phyloP scores from a whole-genome alignment of 2,888 invertebrate species.

The Chloromyia formosa region DNA sequence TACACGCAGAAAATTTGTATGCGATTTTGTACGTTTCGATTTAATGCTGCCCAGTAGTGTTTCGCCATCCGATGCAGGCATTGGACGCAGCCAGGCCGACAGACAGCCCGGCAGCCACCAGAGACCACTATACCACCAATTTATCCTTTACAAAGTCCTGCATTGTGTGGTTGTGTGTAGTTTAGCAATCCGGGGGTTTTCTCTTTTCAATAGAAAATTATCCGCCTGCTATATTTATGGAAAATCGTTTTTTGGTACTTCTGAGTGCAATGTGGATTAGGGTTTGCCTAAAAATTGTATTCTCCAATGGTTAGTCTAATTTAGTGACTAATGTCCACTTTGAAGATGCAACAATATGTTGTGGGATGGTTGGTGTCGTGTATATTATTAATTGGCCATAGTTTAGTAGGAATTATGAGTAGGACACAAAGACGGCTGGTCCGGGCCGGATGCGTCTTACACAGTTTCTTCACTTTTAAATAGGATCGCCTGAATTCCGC shows the following conservation, averaged over 20 bases:
- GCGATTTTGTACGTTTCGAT: not conserved
- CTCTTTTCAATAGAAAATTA: slow-evolving; percentile 2
- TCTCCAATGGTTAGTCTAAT: not conserved
- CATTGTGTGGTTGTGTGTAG: not conserved
- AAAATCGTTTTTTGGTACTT: not conserved
- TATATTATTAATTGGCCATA: too few species aligned
- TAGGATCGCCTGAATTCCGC: too few species aligned
- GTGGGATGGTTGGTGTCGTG: too few species aligned
- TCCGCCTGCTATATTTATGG: not conserved
- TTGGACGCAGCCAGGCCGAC: not conserved
- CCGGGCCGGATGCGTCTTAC: too few species aligned
- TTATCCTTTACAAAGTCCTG: slow-evolving; percentile 18
- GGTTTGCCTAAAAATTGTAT: not conserved
- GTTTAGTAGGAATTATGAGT: too few species aligned
- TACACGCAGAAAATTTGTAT: not conserved
- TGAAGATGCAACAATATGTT: not conserved
- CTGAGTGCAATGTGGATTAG: not conserved
- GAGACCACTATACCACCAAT: slow-evolving; percentile 18
- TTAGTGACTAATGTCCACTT: not conserved
- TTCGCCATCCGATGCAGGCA: not conserved
- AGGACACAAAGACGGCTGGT: too few species aligned
- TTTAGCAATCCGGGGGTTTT: not conserved
- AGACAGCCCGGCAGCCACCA: not conserved
- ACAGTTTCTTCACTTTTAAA: too few species aligned
- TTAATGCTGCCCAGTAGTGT: not conserved